These are phyloP conservation scores for Drosophila insularis DNA, from an alignment of 1,140 invertebrate genomes.

Conservation along the genomic window DNA sequence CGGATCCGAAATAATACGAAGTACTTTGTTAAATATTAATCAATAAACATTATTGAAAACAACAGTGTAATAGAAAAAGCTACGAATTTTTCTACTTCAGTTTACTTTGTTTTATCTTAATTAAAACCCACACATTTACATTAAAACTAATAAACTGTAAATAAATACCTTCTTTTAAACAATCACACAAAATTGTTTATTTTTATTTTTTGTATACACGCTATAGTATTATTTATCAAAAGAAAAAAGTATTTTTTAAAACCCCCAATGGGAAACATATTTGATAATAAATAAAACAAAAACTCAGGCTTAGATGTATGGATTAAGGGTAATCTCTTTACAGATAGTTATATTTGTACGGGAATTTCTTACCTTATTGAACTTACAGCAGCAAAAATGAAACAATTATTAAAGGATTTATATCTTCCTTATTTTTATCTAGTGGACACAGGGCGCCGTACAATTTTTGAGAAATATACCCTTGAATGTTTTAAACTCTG, in stretches of 20 bases:
- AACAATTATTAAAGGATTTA: too few species aligned
- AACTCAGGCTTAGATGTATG: constrained; percentile 61
- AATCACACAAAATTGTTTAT: constrained; percentile 38
- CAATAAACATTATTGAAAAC: too few species aligned
- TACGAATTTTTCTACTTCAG: constrained; percentile 41
- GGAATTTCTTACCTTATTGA: too few species aligned
- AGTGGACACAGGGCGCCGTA: too few species aligned
- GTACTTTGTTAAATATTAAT: too few species aligned
- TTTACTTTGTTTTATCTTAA: constrained; percentile 53
- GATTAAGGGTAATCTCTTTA: too few species aligned
- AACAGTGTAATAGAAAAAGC: constrained; percentile 31
- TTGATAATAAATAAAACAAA: constrained; percentile 76
- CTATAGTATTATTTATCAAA: constrained; percentile 77
- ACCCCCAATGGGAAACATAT: constrained; percentile 61
- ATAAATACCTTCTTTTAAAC: constrained; percentile 52
- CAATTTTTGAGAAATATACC: too few species aligned
- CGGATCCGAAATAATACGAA: too few species aligned
- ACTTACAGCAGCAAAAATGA: too few species aligned
- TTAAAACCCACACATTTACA: constrained; percentile 39
- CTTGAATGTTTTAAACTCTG: too few species aligned
- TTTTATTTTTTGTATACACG: constrained; percentile 70
- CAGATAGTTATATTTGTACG: too few species aligned
- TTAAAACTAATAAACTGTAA: constrained; percentile 61
- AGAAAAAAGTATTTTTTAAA: constrained; percentile 1
- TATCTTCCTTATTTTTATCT: too few species aligned